Base-by-base conservation (phyloP, 2,797 vertebrate species). In the Chrysocyon brachyurus region DNA sequence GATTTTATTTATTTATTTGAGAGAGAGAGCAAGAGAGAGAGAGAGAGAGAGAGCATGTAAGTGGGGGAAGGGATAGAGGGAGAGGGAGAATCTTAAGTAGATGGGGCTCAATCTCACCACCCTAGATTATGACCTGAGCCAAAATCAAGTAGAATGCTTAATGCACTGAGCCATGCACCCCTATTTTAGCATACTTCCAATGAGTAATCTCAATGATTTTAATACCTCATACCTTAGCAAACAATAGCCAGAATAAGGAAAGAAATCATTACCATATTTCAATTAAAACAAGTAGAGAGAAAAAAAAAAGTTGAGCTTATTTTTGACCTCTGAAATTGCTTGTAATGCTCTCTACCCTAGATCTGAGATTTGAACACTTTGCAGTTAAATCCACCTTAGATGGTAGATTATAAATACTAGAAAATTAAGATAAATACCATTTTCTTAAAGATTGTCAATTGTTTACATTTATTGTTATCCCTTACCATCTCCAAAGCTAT, bases 261-360 rank as follows among this genome's bases (percentile, higher is more conserved):
- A 90, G 21, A 90, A 61, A 56, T 0, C 2, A 49, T 57, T 86
- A 40, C 17, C 4, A 86, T 78, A 89, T 93, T 79, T 96, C 36
- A 59, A 2, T 81, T 24, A 49, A 93, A 85, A 56, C 46, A 90
- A 93, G 72, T 31, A 85, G 66, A 92, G 68, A 7, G 5, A 46
- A 8, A 46, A 46, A 92, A 75, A 57, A 33, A 87, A 83, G 66
- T 19, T 92, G 64, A 87, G 57, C 49, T 81, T 59, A 73, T 75
- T 90, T 86, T 90, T 93, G 57, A 81, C 31, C 12, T 96, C 36
- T 40, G 64, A 73, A 79, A 86, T 57, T 73, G 36, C 66, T 52
- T 56, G 31, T 85, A 72, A 70, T 63, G 26, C 83, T 16, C 10
- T 89, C 40, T 85, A 46, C 33, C 79, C 46, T 64, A 90, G 17